A percentile compares a stretch with the other conserved stretches of the same genome.
Evolutionary conservation across 2,113 vertebrate genomes (phyloP).

Genomic region (Megaleporinus macrocephalus): DNA sequence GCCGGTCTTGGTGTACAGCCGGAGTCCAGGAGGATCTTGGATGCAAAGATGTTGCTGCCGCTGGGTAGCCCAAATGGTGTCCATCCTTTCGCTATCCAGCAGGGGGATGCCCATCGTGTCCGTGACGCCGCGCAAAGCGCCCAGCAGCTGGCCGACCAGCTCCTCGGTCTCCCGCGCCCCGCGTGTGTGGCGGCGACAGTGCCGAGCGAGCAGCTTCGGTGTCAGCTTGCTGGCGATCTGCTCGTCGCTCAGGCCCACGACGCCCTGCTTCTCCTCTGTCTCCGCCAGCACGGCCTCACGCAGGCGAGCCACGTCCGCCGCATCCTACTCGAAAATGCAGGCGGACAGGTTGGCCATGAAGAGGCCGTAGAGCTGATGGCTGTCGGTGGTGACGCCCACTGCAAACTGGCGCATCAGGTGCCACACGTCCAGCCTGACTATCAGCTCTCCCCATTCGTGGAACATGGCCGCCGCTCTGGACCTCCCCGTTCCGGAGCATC

Average conservation of each 20-base stretch:
- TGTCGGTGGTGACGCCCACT: constrained; percentile 35
- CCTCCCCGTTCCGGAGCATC: constrained; percentile 18
- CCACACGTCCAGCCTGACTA: constrained; percentile 20
- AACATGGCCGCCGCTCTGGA: background rate
- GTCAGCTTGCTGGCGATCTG: background rate
- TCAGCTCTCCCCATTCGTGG: background rate
- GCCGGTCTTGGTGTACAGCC: too few species aligned
- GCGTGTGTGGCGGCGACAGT: constrained; percentile 21
- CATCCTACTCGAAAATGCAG: constrained; percentile 41
- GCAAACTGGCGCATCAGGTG: constrained; percentile 32
- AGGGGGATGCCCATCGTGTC: too few species aligned
- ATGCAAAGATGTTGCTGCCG: too few species aligned
- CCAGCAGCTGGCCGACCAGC: too few species aligned
- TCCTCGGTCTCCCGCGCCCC: too few species aligned
- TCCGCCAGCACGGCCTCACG: constrained; percentile 7
- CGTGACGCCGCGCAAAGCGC: too few species aligned
- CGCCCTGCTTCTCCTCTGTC: constrained; percentile 5
- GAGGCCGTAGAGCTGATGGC: constrained; percentile 36
- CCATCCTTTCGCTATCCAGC: too few species aligned
- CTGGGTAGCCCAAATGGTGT: too few species aligned
- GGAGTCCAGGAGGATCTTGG: too few species aligned
- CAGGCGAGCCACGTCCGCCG: constrained; percentile 25
- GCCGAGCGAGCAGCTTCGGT: background rate
- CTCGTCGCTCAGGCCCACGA: background rate
- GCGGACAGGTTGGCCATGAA: constrained; percentile 39